Conservation (phyloP, 64 coral and sea anemone species). For the Montipora sp. region DNA sequence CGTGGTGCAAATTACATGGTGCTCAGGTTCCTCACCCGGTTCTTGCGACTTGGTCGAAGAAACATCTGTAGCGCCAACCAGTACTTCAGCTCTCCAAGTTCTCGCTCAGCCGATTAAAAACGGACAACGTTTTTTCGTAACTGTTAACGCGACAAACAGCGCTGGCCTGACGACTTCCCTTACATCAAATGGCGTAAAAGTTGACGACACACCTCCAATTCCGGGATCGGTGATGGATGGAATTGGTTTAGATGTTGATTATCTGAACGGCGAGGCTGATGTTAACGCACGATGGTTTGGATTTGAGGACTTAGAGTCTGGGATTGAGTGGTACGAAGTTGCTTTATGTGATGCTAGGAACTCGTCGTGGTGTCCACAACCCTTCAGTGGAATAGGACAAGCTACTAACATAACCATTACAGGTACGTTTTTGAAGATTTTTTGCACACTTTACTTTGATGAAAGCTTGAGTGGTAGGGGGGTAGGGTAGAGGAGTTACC, state of each 20-base stretch:
- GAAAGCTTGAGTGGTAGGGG: not conserved
- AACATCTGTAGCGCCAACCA: constrained; percentile 5
- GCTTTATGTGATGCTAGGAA: constrained; percentile 80
- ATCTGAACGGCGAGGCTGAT: constrained; percentile 11
- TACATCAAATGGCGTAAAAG: constrained; percentile 79
- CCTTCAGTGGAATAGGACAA: constrained; percentile 45
- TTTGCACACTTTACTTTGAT: not conserved
- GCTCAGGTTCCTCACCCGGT: constrained; percentile 58
- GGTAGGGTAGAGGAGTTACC: too few species aligned
- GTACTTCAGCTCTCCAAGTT: constrained; percentile 4
- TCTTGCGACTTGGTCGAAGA: constrained; percentile 58
- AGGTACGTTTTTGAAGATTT: not conserved
- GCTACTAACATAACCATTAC: constrained; percentile 63
- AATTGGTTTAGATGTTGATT: not conserved
- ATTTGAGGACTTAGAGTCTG: constrained; percentile 79
- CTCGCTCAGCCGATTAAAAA: constrained; percentile 42
- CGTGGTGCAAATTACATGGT: constrained; percentile 82
- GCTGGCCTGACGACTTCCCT: constrained; percentile 66
- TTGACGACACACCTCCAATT: constrained; percentile 76
- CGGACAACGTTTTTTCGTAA: constrained; percentile 49
- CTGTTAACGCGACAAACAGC: constrained; percentile 69
- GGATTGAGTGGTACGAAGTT: constrained; percentile 81
- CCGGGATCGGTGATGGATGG: constrained; percentile 37
- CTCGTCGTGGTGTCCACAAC: constrained; percentile 69
- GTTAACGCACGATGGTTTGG: constrained; percentile 71